Evolutionary conservation across 2,113 vertebrate species (phyloP), one percentile per base, ranked within the genome.

Genomic region (Tympanuchus pallidicinctus): DNA sequence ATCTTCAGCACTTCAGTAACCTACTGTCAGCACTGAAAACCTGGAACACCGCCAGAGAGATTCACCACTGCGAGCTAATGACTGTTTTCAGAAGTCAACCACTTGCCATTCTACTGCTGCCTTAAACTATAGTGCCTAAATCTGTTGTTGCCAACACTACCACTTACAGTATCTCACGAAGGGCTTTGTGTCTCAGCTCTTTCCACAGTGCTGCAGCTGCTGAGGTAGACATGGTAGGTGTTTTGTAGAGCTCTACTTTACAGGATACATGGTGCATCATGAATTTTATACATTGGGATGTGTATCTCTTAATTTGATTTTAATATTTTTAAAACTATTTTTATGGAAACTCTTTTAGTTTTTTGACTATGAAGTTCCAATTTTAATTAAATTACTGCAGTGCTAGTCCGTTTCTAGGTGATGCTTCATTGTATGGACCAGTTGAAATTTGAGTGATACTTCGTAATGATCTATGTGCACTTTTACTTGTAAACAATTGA

Each of bases 381-480:
- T 97, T 95, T 96, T 97, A 97, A 93, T 97, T 97, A 97, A 97
- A 93, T 97, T 97, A 97, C 97, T 97, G 95, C 89, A 97, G 91
- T 97, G 95, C 91, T 98, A 97, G 97, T 98, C 97, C 97, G 96
- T 97, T 97, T 95, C 96, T 93, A 97, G 94, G 97, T 97, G 97
- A 98, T 94, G 95, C 88, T 98, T 98, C 94, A 95, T 97, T 97
- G 96, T 98, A 97, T 97, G 97, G 97, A 98, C 97, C 97, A 95
- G 96, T 96, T 98, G 96, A 98, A 98, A 97, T 98, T 98, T 94
- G 84, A 97, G 97, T 97, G 97, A 98, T 97, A 97, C 96, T 98
- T 97, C 60, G 97, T 98, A 98, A 98, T 98, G 97, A 98, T 97
- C 97, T 97, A 85, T 97, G 99, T 99, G 99, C 99, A 99, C 99